Percentiles rank a stretch among this genome's conserved stretches.
Evolutionary conservation across 2,113 vertebrate genomes (phyloP).

Genomic region (Petrocephalus zakoni): DNA sequence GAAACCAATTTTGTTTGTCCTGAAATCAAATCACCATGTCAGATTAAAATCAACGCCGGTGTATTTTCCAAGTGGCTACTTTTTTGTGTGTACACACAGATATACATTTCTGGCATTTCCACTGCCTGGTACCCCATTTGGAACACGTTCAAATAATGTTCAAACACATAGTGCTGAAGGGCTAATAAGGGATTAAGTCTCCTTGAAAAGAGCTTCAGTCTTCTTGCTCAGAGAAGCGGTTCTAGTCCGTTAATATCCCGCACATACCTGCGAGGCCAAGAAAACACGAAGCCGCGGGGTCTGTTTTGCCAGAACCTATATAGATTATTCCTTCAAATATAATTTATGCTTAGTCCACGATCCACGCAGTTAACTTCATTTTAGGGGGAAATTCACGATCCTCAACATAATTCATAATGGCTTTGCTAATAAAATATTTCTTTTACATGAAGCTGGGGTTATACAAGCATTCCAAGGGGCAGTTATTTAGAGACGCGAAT

Average conservation of each 20-base stretch:
- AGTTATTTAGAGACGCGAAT: neutral
- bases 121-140: neutral
- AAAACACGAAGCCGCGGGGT: neutral
- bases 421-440: constrained; percentile 4
- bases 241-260: neutral
- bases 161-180: neutral
- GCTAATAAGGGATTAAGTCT: neutral
- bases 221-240: neutral
- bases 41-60: neutral
- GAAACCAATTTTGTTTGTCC: neutral
- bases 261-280: neutral
- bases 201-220: neutral
- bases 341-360: neutral
- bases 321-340: constrained; percentile 1
- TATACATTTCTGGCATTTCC: neutral
- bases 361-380: neutral
- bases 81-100: neutral
- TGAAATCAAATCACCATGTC: neutral
- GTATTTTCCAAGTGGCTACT: neutral
- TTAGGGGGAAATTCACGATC: neutral
- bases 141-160: constrained; percentile 1
- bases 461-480: neutral
- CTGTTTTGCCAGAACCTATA: neutral
- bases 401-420: constrained; percentile 12
- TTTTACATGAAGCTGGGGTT: neutral